Evolutionary conservation across 2,797 vertebrate species (phyloP).

Genomic region (Austrolebias charrua): DNA sequence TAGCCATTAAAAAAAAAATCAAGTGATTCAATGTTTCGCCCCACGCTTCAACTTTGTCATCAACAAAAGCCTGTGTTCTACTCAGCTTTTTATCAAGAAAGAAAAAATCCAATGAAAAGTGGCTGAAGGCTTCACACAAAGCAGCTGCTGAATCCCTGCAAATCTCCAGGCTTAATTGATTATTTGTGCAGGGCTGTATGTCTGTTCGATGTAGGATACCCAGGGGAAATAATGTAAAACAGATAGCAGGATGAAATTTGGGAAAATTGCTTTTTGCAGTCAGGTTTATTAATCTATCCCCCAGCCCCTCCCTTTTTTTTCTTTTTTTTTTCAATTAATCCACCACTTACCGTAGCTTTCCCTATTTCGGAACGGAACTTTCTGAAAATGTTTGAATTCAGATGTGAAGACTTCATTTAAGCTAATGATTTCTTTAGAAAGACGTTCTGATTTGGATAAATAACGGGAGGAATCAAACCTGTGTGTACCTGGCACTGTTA

Average conservation of each 20-base stretch:
- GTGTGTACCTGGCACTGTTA: conserved; percentile 38
- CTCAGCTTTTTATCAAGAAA: conserved; percentile 61
- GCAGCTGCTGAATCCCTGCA: conserved; percentile 74
- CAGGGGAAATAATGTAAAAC: conserved; percentile 89
- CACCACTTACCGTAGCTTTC: conserved; percentile 78
- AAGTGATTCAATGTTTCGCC: conserved; percentile 64
- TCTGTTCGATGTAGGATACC: conserved; percentile 81
- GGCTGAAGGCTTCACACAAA: conserved; percentile 73
- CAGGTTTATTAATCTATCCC: conserved; percentile 81
- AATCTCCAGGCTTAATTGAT: conserved; percentile 85
- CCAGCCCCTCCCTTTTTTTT: no score
- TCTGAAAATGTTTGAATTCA: conserved; percentile 70
- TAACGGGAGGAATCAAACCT: conserved; percentile 8
- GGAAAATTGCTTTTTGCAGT: conserved; percentile 84
- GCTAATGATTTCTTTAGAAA: conserved; percentile 49
- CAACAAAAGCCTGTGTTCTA: conserved; percentile 64
- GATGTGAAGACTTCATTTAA: conserved; percentile 59
- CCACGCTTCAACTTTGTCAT: conserved; percentile 60
- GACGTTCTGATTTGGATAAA: conserved; percentile 60
- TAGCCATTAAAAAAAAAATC: conserved; percentile 55
- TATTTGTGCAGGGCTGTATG: conserved; percentile 81
- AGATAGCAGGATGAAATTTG: conserved; percentile 87
- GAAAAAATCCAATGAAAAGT: conserved; percentile 75
- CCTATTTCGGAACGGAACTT: conserved; percentile 64
- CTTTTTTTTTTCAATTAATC: conserved; percentile 79